Evolutionary conservation across 2,888 invertebrate genomes (phyloP), one percentile per base, ranked within the genome.

Genomic region (Noctua fimbriata): DNA sequence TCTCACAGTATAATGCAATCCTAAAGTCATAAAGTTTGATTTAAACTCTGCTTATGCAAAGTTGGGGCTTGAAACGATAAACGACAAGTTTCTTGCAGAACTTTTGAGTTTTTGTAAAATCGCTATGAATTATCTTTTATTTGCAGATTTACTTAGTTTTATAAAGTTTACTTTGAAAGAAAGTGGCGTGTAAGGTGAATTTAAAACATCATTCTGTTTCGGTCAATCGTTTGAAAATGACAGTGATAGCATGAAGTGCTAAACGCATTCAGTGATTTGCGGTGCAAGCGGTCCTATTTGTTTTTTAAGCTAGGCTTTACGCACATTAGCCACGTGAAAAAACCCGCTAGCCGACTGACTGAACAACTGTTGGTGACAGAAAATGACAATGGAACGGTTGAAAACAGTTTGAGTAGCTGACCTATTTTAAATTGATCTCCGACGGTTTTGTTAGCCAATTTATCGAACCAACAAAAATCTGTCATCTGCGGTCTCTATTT

Each of bases 1-100:
- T 93, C 89, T 91, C 82, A 92, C 89, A 89, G 92, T 92, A 92
- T 92, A 93, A 92, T 93, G 92, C 90, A 92, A 93, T 93, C 85
- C 86, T 85, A 87, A 91, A 92, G 90, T 90, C 90, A 88, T 93
- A 92, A 91, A 92, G 91, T 92, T 91, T 92, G 91, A 92, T 92
- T 92, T 92, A 92, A 91, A 87, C 88, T 88, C 91, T 89, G 90
- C 89, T 92, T 92, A 91, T 89, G 91, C 88, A 90, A 90, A 91
- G 87, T 89, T 88, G 80, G 78, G 84, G 81, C 82, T 89, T 86
- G 83, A 87, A 89, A 88, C 89, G 87, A 89, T 88, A 81, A 86
- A 86, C 79, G 76, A 84, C 84, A 89, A 80, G 78, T 89, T 86
- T 87, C 85, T 80, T 69, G 60, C 58, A 7, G 47, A 67, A 18